Conservation (phyloP, 2,113 vertebrate species). For the Elgaria multicarinata region DNA sequence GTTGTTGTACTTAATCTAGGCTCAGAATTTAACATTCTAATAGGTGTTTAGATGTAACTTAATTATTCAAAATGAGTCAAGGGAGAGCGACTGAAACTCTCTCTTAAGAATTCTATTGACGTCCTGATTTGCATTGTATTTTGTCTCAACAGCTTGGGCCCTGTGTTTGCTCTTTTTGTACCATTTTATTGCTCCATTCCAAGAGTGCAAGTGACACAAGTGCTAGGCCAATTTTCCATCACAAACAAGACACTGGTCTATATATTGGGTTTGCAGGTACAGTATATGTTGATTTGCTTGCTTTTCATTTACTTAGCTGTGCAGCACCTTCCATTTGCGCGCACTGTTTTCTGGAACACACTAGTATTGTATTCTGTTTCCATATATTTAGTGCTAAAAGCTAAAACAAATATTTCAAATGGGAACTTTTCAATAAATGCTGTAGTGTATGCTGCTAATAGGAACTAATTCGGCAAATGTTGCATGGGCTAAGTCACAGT, state of each 20-base stretch:
- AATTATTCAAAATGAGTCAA: neutral
- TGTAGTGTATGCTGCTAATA: neutral
- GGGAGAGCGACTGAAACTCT: neutral
- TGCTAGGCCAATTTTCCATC: slow-evolving; percentile 90
- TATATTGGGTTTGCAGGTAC: slow-evolving; percentile 94
- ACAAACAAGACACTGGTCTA: slow-evolving; percentile 98
- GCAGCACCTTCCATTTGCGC: neutral
- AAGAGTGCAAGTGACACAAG: slow-evolving; percentile 89
- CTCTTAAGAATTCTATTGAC: neutral
- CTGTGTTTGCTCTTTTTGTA: slow-evolving; percentile 94
- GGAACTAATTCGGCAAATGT: neutral
- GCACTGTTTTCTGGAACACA: neutral
- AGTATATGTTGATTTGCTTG: slow-evolving; percentile 73
- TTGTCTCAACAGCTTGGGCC: slow-evolving; percentile 85
- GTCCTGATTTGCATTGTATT: slow-evolving; percentile 24
- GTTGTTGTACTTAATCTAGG: neutral
- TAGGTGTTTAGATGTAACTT: neutral
- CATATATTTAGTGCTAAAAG: neutral
- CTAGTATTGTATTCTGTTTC: rapidly evolving
- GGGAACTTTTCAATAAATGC: neutral
- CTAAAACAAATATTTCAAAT: neutral
- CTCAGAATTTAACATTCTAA: neutral
- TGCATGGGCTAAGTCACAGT: neutral
- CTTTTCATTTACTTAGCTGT: slow-evolving; percentile 51
- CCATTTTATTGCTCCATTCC: slow-evolving; percentile 95